Evolutionary conservation across 1,140 invertebrate species (phyloP).

Genomic region (Aphelinus atriplicis): DNA sequence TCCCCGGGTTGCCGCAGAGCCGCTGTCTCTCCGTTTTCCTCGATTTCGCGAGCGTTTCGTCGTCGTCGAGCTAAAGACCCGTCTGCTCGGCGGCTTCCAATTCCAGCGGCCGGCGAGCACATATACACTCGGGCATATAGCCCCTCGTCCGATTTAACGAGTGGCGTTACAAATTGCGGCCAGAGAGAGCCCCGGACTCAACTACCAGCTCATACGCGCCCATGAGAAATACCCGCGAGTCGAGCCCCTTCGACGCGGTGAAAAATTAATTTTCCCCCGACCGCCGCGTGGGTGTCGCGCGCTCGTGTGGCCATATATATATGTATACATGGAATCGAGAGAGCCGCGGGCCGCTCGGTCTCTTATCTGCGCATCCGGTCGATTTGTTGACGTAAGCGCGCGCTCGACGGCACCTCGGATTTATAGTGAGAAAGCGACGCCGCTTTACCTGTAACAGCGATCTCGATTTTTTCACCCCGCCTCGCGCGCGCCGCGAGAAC

Average conservation of each 20-base stretch:
- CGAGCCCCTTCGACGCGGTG: background rate
- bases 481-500: too few species aligned
- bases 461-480: background rate
- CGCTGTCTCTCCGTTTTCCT: background rate
- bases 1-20: background rate
- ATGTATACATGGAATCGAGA: too few species aligned
- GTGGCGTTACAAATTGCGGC: constrained; percentile 10
- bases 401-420: background rate
- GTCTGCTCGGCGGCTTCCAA: background rate
- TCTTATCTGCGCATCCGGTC: background rate
- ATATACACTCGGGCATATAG: too few species aligned
- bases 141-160: background rate
- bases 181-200: too few species aligned
- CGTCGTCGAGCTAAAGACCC: background rate
- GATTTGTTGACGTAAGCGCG: background rate
- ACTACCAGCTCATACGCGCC: background rate
- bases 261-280: background rate
- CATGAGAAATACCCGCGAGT: too few species aligned
- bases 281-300: background rate
- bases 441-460: background rate
- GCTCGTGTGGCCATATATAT: too few species aligned
- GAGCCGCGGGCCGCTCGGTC: too few species aligned
- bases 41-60: background rate
- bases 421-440: background rate
- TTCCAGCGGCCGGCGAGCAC: constrained; percentile 10